These are phyloP conservation scores for Mirounga angustirostris DNA, from an alignment of 2,113 vertebrate species.

Conservation along the genomic window DNA sequence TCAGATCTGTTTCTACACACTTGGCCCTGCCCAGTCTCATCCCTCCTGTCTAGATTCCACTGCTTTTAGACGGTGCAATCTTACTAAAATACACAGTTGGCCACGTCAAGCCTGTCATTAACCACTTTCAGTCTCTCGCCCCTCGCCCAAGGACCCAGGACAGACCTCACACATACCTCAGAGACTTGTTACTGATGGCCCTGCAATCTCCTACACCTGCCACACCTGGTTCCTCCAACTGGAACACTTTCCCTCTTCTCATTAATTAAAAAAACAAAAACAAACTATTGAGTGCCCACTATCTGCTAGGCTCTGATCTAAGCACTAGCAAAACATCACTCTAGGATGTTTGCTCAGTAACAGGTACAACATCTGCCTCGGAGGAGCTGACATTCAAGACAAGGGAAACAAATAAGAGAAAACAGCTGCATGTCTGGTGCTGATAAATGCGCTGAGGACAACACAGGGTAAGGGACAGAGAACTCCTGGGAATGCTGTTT, in stretches of 20 bases:
- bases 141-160: background rate
- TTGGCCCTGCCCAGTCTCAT: background rate
- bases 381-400: background rate
- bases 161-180: background rate
- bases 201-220: background rate
- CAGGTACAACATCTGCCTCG: background rate
- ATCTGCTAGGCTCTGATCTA: background rate
- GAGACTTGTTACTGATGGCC: background rate
- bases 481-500: background rate
- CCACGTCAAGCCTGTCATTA: background rate
- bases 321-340: background rate
- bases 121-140: background rate
- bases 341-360: background rate
- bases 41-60: background rate
- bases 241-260: background rate
- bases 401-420: background rate
- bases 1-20: background rate
- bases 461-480: background rate
- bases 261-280: background rate
- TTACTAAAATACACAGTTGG: background rate
- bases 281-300: background rate
- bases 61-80: background rate
- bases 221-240: background rate
- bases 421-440: fast-evolving
- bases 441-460: background rate